Evolutionary conservation across 2,888 invertebrate species (phyloP).

Genomic region (Drosophila mettleri): DNA sequence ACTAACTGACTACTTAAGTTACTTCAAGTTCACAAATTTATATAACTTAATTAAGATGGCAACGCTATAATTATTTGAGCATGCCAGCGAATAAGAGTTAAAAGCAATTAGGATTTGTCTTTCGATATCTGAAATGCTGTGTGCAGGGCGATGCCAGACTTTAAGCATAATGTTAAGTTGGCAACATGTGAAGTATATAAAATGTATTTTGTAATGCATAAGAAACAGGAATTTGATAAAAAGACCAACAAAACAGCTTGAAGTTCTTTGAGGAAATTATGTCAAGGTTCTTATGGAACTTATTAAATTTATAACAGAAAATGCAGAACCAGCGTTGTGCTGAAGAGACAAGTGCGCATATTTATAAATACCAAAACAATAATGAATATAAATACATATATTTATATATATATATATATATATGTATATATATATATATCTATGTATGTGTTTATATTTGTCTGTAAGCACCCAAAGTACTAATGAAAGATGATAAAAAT

Average conservation of each 20-base stretch:
- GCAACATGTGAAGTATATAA: neutral
- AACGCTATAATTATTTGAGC: neutral
- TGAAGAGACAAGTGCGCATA: slow-evolving; percentile 28
- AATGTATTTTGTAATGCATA: too few relatives aligned
- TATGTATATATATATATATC: neutral
- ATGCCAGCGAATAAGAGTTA: too few relatives aligned
- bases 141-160: neutral
- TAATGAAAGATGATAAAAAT: slow-evolving; percentile 64
- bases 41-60: neutral
- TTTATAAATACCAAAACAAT: neutral
- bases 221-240: too few relatives aligned
- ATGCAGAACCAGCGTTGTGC: slow-evolving; percentile 32
- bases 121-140: too few relatives aligned
- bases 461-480: slow-evolving; percentile 36
- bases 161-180: neutral
- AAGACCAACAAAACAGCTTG: neutral
- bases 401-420: slow-evolving; percentile 2
- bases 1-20: neutral
- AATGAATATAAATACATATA: neutral
- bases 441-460: neutral
- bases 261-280: neutral
- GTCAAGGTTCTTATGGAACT: neutral
- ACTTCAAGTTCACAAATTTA: neutral
- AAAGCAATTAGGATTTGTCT: too few relatives aligned
- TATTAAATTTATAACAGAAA: slow-evolving; percentile 12